These are phyloP conservation scores for Bubo scandiacus DNA, from an alignment of 2,113 vertebrate species.

Conservation along the genomic window DNA sequence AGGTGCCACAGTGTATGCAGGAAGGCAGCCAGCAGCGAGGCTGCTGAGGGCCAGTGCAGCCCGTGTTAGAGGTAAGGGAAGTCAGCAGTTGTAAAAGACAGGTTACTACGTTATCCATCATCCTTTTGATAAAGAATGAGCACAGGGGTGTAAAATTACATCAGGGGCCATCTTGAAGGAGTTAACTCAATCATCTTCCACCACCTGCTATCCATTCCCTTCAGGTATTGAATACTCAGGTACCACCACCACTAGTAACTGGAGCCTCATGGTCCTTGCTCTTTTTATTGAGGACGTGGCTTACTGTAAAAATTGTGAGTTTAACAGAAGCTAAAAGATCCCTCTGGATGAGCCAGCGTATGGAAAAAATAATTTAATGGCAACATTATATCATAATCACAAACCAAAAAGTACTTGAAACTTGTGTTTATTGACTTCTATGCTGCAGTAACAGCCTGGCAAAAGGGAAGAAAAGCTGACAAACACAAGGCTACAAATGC, in stretches of 20 bases:
- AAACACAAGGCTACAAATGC: neutral
- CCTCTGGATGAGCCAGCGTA: neutral
- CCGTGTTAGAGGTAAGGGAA: neutral
- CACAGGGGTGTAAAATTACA: neutral
- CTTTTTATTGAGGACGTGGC: neutral
- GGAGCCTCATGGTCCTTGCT: rapidly evolving
- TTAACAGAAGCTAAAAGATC: neutral
- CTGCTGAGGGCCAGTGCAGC: rapidly evolving
- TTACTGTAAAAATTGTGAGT: neutral
- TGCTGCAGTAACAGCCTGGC: neutral
- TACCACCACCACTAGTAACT: neutral
- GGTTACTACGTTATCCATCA: neutral
- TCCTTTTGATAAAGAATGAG: neutral
- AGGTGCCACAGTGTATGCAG: rapidly evolving
- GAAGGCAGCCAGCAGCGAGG: neutral
- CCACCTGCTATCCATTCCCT: neutral
- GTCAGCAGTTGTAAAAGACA: neutral
- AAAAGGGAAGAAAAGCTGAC: neutral
- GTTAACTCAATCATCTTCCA: neutral
- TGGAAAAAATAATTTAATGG: neutral
- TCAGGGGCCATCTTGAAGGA: neutral
- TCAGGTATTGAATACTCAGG: neutral
- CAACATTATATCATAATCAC: neutral
- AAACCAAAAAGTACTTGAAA: neutral
- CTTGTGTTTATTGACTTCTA: neutral